Conservation (phyloP, 1,140 invertebrate genomes). For the Samia ricini region DNA sequence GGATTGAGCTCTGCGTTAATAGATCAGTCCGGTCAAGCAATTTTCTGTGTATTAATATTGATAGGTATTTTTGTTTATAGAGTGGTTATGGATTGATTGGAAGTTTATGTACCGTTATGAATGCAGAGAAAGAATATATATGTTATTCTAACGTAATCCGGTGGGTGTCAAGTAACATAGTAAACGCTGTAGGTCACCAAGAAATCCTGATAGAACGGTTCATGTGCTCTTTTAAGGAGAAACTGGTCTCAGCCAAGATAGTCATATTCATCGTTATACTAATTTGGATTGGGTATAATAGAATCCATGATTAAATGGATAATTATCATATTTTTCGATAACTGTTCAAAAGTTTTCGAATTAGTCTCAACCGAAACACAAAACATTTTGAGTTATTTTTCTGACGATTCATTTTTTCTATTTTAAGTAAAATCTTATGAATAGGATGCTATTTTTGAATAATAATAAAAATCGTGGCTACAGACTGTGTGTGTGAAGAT, state of each 20-base stretch:
- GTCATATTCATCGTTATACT: neutral
- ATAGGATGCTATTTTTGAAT: no score
- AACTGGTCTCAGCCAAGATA: slow-evolving; percentile 13
- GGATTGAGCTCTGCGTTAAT: no score
- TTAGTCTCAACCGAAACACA: no score
- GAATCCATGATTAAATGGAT: neutral
- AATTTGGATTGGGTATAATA: neutral
- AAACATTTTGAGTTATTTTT: no score
- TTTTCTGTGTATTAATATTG: no score
- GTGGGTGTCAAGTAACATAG: slow-evolving; percentile 8
- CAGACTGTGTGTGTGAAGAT: no score
- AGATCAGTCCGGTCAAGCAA: no score
- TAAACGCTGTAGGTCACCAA: slow-evolving; percentile 2
- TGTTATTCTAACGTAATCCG: neutral
- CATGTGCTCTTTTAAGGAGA: slow-evolving; percentile 6
- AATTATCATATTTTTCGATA: no score
- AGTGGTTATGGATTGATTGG: slow-evolving; percentile 3
- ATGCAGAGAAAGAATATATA: neutral
- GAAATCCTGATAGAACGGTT: neutral
- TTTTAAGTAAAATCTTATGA: no score
- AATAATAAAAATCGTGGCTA: no score
- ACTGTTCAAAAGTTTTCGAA: neutral
- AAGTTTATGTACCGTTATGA: slow-evolving; percentile 3
- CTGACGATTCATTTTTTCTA: no score
- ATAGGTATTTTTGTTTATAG: neutral